Percentiles rank a stretch among this genome's conserved stretches.
Evolutionary conservation across 2,888 invertebrate genomes (phyloP).

Genomic region (Drosophila fungiperda): DNA sequence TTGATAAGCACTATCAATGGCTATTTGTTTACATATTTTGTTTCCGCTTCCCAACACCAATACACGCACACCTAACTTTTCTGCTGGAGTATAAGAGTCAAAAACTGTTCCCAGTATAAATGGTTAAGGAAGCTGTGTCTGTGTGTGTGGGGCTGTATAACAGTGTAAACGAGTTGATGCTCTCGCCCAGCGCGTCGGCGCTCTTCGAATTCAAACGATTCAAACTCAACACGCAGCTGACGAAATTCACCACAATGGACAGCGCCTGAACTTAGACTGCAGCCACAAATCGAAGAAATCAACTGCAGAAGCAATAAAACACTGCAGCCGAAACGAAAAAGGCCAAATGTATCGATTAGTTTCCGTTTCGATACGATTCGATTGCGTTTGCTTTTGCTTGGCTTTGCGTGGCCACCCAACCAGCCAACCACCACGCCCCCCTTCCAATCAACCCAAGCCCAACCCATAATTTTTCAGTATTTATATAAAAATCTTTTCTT

Average conservation of each 20-base stretch:
- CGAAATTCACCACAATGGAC: constrained; percentile 56
- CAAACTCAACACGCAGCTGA: constrained; percentile 63
- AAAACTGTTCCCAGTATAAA: constrained; percentile 49
- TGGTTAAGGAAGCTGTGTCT: neutral
- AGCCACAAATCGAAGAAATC: constrained; percentile 40
- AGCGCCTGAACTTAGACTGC: constrained; percentile 36
- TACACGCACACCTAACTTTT: constrained; percentile 1
- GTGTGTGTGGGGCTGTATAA: constrained; percentile 25
- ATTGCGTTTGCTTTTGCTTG: constrained; percentile 5
- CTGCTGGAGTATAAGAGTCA: constrained; percentile 41
- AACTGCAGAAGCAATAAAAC: constrained; percentile 29
- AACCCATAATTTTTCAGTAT: neutral
- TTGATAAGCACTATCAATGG: constrained; percentile 67
- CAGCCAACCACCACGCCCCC: neutral
- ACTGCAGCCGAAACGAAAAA: constrained; percentile 30
- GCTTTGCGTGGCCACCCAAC: constrained; percentile 3
- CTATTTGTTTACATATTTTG: constrained; percentile 51
- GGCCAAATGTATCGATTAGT: constrained; percentile 63
- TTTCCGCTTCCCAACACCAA: constrained; percentile 21
- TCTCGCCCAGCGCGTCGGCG: constrained; percentile 49
- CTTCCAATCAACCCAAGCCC: neutral
- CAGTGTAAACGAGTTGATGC: constrained; percentile 10
- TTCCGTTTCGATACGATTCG: constrained; percentile 41
- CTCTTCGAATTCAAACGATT: constrained; percentile 23
- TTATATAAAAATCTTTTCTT: constrained; percentile 33